Conservation (phyloP, 2,797 vertebrate species). For the Pseudotriccus pelzelni region DNA sequence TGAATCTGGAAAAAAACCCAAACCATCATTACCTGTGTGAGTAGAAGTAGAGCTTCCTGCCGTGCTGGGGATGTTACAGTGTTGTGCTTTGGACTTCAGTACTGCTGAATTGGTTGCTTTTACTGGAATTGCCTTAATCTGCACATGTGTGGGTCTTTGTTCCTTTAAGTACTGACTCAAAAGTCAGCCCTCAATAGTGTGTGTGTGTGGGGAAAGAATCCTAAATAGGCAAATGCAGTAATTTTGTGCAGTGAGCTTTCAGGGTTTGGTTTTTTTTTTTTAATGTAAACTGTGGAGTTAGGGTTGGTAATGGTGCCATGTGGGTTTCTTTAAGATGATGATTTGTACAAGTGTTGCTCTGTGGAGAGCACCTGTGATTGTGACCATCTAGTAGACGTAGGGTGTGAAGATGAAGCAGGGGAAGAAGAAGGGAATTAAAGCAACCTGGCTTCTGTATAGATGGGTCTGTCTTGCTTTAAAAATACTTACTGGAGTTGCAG, state of each 20-base stretch:
- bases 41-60: not conserved
- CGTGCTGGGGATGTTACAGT: not conserved
- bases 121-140: not conserved
- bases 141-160: not conserved
- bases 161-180: not conserved
- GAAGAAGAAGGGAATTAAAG: not conserved
- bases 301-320: fast-evolving
- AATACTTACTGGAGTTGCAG: not conserved
- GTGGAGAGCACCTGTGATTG: not conserved
- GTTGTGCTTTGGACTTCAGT: not conserved
- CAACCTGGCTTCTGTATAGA: not conserved
- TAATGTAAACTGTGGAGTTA: no score
- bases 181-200: not conserved
- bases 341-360: not conserved
- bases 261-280: not conserved
- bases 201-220: no score
- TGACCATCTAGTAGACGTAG: not conserved
- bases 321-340: not conserved
- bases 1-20: not conserved
- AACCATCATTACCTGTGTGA: not conserved
- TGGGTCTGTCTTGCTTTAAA: not conserved
- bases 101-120: not conserved
- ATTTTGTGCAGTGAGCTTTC: not conserved
- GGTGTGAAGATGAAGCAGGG: not conserved
- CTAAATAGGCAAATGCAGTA: not conserved